Evolutionary conservation across 2,113 vertebrate genomes (phyloP), one percentile per base, ranked within the genome.

Genomic region (Tetrao urogallus): DNA sequence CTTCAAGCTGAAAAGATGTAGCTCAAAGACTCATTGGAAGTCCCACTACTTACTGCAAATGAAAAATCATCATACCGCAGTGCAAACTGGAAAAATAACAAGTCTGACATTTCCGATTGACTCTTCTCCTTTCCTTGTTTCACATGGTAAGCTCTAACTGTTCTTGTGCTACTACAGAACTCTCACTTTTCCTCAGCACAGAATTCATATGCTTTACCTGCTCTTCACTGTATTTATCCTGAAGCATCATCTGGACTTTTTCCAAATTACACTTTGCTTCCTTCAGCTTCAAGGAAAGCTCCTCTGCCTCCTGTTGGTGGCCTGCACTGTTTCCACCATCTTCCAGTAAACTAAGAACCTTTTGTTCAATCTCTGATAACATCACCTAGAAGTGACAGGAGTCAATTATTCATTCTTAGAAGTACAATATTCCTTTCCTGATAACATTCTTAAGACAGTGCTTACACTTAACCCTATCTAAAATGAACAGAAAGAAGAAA

Each of bases 301-400:
- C 92, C 89, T 99, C 98, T 0, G 97, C 97, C 61, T 98, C 97
- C 18, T 97, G 97, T 13, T 98, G 97, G 40, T 96, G 92, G 61
- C 96, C 84, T 71, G 83, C 85, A 19, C 81, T 85, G 27, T 93
- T 95, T 97, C 92, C 97, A 87, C 83, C 96, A 13, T 90, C 84
- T 43, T 97, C 96, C 42, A 98, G 86, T 71, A 99, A 90, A 72
- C 74, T 92, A 77, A 92, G 84, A 4, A 99, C 97, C 87, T 98
- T 99, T 95, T 98, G 97, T 95, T 99, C 99, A 45, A 99, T 98
- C 96, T 99, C 98, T 87, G 97, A 97, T 89, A 99, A 97, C 97
- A 98, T 98, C 63, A 97, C 97, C 99, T 99, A 95, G 72, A 81
- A 96, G 74, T 57, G 27, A 96, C 73, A 96, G 50, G 32, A 96